Evolutionary conservation across 2,888 invertebrate species (phyloP), one percentile per base, ranked within the genome.

Genomic region (Nezara viridula): DNA sequence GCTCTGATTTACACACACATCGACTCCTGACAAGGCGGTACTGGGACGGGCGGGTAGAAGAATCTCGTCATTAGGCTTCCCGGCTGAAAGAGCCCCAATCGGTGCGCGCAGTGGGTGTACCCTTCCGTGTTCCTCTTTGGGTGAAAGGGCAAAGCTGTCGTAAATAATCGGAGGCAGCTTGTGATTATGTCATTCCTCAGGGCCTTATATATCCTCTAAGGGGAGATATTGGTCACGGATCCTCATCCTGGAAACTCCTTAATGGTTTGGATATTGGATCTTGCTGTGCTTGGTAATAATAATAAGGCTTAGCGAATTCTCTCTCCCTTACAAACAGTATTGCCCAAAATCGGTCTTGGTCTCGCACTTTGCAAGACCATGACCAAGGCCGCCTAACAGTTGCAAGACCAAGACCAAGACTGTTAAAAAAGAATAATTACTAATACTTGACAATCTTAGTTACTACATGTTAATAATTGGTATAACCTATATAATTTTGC

Each of bases 61-160:
- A 81, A 81, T 81, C 44, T 40, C 81, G 81, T 81, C 81, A 81
- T 81, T 81, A 81, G 44, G 24, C 12, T n/a, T 47, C 24, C 19
- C 16, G 66, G 37, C 27, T 32, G 55, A 60, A 60, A 60, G 55
- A 60, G 55, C n/a, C n/a, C 32, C 60, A 37, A 81, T 44, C 44
- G 10, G 6, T 81, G 44, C 4, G 81, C 24, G 44, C 12, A 40
- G 81, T 81, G n/a, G 81, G 81, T n/a, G 81, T 81, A 81, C 24
- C 81, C 4, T 14, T 60, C 32, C 66, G 19, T 73, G 32, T 73
- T 73, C 19, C 6, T 73, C 19, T 32, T 73, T 0, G 32, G 66
- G 66, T 73, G 32, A 73, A 73, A 73, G 32, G 66, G 7, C 66
- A 32, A 21, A 37, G 19, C 27, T 73, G 66, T 37, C 66, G 66